Conservation (phyloP, 2,797 vertebrate genomes). For the Xiphophorus birchmanni region DNA sequence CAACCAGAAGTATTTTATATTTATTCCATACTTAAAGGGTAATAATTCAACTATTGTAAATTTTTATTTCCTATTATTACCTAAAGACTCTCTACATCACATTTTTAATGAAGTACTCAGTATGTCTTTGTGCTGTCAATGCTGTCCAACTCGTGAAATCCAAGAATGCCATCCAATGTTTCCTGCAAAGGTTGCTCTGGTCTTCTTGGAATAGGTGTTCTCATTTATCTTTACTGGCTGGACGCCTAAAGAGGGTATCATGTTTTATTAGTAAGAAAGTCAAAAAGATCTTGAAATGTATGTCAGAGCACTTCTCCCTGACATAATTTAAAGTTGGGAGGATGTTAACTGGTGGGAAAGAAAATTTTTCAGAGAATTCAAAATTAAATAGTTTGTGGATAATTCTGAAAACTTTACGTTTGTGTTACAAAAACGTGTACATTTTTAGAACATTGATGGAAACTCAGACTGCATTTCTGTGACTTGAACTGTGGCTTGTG, state of each 20-base stretch:
- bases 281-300: neutral
- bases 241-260: neutral
- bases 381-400: neutral
- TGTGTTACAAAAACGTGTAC: neutral
- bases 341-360: neutral
- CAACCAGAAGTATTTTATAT: neutral
- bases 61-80: neutral
- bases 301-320: neutral
- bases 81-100: neutral
- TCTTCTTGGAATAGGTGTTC: neutral
- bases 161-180: neutral
- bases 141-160: neutral
- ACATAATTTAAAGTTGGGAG: neutral
- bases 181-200: neutral
- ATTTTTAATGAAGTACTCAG: neutral
- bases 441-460: neutral
- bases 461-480: neutral
- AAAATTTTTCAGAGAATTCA: neutral
- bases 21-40: neutral
- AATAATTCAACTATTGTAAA: neutral
- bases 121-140: neutral
- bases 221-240: neutral
- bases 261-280: neutral
- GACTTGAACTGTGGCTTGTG: neutral
- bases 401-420: neutral